phyloP scores from a whole-genome alignment of 2,888 invertebrate genomes.

The Lymantria monacha region DNA sequence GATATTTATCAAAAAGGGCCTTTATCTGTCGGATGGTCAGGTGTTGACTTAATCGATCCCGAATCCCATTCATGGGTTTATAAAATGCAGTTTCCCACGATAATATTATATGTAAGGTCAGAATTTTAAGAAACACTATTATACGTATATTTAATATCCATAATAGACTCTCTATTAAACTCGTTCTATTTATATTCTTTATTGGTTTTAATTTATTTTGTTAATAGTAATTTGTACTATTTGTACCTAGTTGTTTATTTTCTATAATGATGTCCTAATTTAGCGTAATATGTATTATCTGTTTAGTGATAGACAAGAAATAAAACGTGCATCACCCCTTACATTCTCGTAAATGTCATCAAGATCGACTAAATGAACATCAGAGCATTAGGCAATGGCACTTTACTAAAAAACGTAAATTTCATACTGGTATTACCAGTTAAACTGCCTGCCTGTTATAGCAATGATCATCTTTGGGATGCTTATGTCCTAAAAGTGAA shows the following conservation, averaged over 20 bases:
- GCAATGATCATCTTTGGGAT: no score
- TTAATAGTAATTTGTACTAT: not conserved
- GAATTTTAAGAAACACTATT: not conserved
- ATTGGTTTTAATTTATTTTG: not conserved
- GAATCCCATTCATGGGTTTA: slow-evolving; percentile 43
- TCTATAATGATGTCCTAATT: no score
- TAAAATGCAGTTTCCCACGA: slow-evolving; percentile 63
- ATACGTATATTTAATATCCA: not conserved
- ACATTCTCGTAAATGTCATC: no score
- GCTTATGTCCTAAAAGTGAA: no score
- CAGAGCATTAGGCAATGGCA: no score
- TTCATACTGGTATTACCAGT: no score
- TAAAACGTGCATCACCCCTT: no score
- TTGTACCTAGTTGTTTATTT: not conserved
- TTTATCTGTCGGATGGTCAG: slow-evolving; percentile 49
- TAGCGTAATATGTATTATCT: no score
- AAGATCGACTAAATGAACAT: no score
- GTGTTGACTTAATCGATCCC: slow-evolving; percentile 59
- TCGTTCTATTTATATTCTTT: not conserved
- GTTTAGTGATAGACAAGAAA: no score
- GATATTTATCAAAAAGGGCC: slow-evolving; percentile 41
- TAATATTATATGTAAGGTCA: slow-evolving; percentile 17
- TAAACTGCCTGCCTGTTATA: no score
- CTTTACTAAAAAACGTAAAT: no score
- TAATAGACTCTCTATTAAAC: not conserved